phyloP scores from a whole-genome alignment of 1,140 invertebrate genomes.

The Mylabris phalerata region DNA sequence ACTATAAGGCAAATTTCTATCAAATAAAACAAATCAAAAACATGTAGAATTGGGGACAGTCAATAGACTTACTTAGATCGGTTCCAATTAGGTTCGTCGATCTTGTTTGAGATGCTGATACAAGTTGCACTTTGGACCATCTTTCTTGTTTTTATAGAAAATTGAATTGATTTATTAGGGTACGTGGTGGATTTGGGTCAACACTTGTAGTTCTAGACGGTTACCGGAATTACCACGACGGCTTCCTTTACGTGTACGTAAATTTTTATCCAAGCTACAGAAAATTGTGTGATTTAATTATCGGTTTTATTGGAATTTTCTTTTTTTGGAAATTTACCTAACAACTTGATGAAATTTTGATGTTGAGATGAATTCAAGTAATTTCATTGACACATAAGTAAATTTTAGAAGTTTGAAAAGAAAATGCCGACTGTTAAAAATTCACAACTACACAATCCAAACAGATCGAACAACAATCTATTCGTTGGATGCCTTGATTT shows the following conservation, averaged over 20 bases:
- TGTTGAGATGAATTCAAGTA: constrained; percentile 27
- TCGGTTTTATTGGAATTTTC: not conserved
- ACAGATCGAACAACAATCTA: no score
- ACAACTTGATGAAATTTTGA: constrained; percentile 24
- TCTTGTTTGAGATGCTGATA: constrained; percentile 7
- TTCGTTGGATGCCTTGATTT: no score
- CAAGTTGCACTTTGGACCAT: constrained; percentile 21
- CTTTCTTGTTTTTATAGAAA: constrained; percentile 1
- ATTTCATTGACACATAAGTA: constrained; percentile 30
- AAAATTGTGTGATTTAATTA: constrained; percentile 12
- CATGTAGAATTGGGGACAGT: not conserved
- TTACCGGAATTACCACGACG: constrained; percentile 70
- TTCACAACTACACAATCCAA: no score
- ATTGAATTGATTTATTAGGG: constrained; percentile 51
- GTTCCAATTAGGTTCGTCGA: constrained; percentile 7
- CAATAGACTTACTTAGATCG: constrained; percentile 10
- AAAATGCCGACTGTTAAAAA: no score
- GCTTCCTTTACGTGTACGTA: constrained; percentile 65
- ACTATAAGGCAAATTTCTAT: constrained; percentile 45
- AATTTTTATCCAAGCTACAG: constrained; percentile 64
- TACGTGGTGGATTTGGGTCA: constrained; percentile 74
- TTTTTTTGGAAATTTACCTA: constrained; percentile 14
- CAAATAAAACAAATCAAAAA: not conserved
- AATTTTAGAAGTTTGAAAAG: no score
- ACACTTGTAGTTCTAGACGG: constrained; percentile 67